Conservation (phyloP, 2,888 invertebrate genomes). For the Dasysyrphus albostriatus region DNA sequence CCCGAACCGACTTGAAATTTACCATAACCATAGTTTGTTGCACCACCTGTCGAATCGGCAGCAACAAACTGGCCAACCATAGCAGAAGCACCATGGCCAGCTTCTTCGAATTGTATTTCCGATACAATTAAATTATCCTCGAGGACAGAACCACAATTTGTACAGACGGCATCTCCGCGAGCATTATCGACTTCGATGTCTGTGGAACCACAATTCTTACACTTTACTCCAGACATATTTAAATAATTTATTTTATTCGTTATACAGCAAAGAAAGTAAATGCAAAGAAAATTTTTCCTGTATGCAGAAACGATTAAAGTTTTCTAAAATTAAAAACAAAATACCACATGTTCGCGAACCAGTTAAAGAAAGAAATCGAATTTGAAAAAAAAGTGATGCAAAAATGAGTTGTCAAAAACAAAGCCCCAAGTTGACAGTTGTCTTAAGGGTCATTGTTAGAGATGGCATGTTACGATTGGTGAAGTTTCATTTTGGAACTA, state of each 20-base stretch:
- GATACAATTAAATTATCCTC: slow-evolving; percentile 98
- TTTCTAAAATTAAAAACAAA: slow-evolving; percentile 27
- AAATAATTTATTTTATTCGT: background rate
- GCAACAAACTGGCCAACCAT: slow-evolving; percentile 97
- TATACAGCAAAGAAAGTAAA: background rate
- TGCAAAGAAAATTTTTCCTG: background rate
- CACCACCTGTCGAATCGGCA: slow-evolving; percentile 93
- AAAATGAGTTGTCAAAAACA: slow-evolving; percentile 20
- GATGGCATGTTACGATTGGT: background rate
- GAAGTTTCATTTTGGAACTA: background rate
- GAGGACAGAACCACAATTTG: slow-evolving; percentile 96
- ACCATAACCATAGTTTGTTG: slow-evolving; percentile 90
- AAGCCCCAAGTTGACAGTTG: background rate
- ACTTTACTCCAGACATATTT: slow-evolving; percentile 88
- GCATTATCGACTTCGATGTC: slow-evolving; percentile 98
- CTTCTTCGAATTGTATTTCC: slow-evolving; percentile 98
- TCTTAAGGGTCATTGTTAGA: background rate
- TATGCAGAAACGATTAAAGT: background rate
- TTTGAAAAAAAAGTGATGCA: background rate
- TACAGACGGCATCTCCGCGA: slow-evolving; percentile 98
- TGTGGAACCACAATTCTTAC: slow-evolving; percentile 93
- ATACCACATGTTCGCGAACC: slow-evolving; percentile 44
- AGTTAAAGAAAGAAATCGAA: background rate
- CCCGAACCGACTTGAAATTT: slow-evolving; percentile 92
- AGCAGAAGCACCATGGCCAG: slow-evolving; percentile 92